Evolutionary conservation across 2,113 vertebrate species (phyloP), one percentile per base, ranked within the genome.

Genomic region (Heliornis fulica): DNA sequence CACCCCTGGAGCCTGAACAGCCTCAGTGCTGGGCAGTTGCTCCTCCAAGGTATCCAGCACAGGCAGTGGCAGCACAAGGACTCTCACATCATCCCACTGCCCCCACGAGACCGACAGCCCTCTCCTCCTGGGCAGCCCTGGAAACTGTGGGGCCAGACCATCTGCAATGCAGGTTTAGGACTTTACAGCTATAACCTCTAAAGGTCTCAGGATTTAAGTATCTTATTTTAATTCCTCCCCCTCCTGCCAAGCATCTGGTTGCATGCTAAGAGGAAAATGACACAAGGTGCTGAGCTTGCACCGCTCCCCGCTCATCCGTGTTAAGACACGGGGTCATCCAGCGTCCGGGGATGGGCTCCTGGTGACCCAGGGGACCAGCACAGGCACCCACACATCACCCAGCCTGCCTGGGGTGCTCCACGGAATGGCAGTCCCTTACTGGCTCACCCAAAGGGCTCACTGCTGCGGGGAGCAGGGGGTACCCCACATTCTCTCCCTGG

Each of bases 241-340:
- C 43, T 83, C 83, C 53, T 93, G 93, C 86, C 93, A 95, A 90
- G 72, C 71, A 92, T 83, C 79, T 64, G 93, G 90, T 75, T 81
- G 74, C 41, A 32, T 32, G 48, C 79, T 96, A 75, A 94, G 94
- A 87, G 93, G 76, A 87, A 82, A 95, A 95, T 78, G 80, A 92
- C 76, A 86, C 75, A 48, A 95, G 80, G 76, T 92, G 94, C 94
- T 97, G 92, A 97, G 90, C 56, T 93, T 90, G 93, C 93, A 96
- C 86, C 20, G 12, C 66, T 92, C 72, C 79, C 36, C 43, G 14
- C 60, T 92, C 76, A 92, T 74, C 76, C 1, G 0, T 21, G 22
- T 43, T 70, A 88, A 85, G 85, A 81, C 51, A 34, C 26, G 29
- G 63, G 63, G 71, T 90, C 78, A 94, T 38, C 45, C 45, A 36